Percentiles rank a stretch among this genome's conserved stretches.
Evolutionary conservation across 2,113 vertebrate species (phyloP).

Genomic region (Bubo bubo): DNA sequence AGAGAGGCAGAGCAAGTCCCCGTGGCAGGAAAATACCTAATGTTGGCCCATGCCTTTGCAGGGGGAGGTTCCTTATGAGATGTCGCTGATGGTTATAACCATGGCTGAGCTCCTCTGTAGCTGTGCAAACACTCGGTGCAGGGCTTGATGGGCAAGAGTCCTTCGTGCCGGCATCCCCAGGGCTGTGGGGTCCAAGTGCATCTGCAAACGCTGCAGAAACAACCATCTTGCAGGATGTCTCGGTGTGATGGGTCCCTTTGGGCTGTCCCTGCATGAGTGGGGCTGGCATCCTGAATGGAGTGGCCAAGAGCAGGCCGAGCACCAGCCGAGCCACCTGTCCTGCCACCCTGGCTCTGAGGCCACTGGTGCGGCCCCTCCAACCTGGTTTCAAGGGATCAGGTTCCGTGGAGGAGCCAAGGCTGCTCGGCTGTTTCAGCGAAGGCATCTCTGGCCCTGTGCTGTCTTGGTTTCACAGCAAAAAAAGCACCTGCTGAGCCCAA

Average conservation of each 20-base stretch:
- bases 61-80: neutral
- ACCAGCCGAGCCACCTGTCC: neutral
- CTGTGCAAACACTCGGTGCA: fast-evolving
- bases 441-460: neutral
- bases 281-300: neutral
- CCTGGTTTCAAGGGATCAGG: neutral
- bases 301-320: neutral
- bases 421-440: neutral
- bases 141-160: neutral
- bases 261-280: fast-evolving
- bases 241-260: fast-evolving
- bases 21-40: neutral
- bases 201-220: neutral
- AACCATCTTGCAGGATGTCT: neutral
- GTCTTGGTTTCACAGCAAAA: neutral
- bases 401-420: fast-evolving
- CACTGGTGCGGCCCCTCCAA: fast-evolving
- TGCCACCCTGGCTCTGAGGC: fast-evolving
- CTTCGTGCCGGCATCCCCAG: fast-evolving
- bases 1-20: neutral
- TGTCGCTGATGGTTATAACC: neutral
- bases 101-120: neutral
- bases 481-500: neutral
- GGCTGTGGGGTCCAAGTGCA: neutral
- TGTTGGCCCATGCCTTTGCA: neutral